phyloP scores from a whole-genome alignment of 2,113 vertebrate genomes.

The Microcebus ravelobensis region DNA sequence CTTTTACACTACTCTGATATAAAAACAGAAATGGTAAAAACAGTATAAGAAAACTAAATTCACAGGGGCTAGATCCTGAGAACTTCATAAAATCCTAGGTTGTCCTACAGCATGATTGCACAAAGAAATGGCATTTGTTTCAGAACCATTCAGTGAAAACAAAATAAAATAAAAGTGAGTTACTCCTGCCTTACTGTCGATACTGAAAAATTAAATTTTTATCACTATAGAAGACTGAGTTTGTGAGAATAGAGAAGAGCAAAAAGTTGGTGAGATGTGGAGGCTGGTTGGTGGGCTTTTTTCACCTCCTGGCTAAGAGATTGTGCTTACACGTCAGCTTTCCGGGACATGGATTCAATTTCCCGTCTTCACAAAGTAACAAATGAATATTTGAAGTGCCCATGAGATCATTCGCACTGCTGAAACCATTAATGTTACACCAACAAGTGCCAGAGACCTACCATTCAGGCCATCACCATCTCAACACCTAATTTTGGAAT shows the following conservation, averaged over 20 bases:
- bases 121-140: background rate
- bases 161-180: slow-evolving; percentile 1
- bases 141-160: background rate
- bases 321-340: background rate
- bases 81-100: background rate
- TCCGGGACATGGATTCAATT: background rate
- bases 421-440: background rate
- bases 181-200: background rate
- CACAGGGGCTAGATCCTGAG: background rate
- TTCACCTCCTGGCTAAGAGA: background rate
- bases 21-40: slow-evolving; percentile 37
- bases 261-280: background rate
- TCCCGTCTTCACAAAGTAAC: background rate
- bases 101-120: background rate
- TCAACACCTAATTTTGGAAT: background rate
- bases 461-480: background rate
- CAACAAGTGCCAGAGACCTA: background rate
- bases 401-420: background rate
- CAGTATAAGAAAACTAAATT: background rate
- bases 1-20: background rate
- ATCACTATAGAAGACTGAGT: background rate
- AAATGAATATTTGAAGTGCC: background rate
- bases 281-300: background rate
- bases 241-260: background rate
- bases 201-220: background rate